Evolutionary conservation across 2,797 vertebrate genomes (phyloP), one percentile per base, ranked within the genome.

Genomic region (Loriculus beryllinus): DNA sequence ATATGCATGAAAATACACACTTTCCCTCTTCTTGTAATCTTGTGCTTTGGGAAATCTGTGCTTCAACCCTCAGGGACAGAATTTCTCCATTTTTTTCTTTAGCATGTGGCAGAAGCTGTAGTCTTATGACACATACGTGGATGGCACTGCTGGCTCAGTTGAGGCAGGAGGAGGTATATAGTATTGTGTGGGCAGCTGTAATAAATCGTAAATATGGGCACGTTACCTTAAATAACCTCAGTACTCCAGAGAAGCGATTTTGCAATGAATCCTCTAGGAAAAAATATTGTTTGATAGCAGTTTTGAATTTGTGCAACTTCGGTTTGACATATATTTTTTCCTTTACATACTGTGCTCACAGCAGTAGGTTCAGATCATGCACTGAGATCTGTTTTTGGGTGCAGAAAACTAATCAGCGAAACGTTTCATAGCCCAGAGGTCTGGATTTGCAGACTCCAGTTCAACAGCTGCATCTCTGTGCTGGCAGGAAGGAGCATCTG

Each of bases 391-490:
- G 83, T 45, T 92, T 91, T 56, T 71, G 83, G 64, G 79, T 68
- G 25, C 64, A 85, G 81, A 88, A 88, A 82, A 77, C 77, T 70
- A 70, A 95, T 65, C 48, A 88, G 74, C 26, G 81, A 92, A 88
- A 90, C 88, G 60, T 45, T 92, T 88, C 18, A 21, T 82, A 68
- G 83, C 78, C 79, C 86, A 77, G 93, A 88, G 81, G 81, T 91
- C 81, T 94, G 86, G 74, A 90, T 92, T 83, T 93, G 47, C 68
- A 82, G 88, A 31, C 57, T 86, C 13, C 35, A 43, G 43, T 81
- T 90, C 69, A 94, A 37, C 88, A 96, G 81, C 90, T 96, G 88
- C 57, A 90, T 64, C 29, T 82, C 81, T 65, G 22, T 88, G 63
- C 81, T 86, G 81, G 64, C 77, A 90, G 90, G 69, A 90, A 85